These are phyloP conservation scores for Bombyx huttoni DNA, from an alignment of 2,888 invertebrate genomes.

Conservation along the genomic window DNA sequence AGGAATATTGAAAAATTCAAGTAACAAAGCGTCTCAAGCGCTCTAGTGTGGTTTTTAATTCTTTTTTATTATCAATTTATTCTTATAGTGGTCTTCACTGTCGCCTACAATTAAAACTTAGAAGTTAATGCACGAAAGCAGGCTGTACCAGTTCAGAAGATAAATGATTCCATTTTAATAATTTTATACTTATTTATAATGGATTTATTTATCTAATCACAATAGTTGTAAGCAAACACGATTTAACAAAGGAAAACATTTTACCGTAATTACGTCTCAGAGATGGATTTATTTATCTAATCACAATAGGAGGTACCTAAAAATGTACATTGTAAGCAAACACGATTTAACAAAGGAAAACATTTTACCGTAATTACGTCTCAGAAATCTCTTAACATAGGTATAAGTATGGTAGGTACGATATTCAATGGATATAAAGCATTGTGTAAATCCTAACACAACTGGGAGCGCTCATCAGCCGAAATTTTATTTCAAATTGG, in stretches of 20 bases:
- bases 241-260: background rate
- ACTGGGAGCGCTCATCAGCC: slow-evolving; percentile 4
- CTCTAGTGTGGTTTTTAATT: background rate
- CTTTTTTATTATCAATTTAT: background rate
- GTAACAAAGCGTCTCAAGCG: background rate
- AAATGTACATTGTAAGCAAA: background rate
- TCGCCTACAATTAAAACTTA: background rate
- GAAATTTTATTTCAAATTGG: slow-evolving; percentile 44
- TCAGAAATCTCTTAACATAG: background rate
- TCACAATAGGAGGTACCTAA: background rate
- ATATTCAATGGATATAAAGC: background rate
- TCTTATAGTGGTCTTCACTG: background rate
- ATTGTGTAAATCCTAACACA: slow-evolving; percentile 1
- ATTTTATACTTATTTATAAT: background rate
- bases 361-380: background rate
- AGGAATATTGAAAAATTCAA: background rate
- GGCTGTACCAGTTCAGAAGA: background rate
- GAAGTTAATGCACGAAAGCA: background rate
- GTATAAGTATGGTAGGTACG: background rate
- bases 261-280: background rate
- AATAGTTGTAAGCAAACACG: background rate
- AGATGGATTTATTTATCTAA: background rate
- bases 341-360: background rate
- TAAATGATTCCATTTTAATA: background rate
- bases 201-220: background rate